Base-by-base conservation (phyloP, 2,113 vertebrate genomes). In the Pica pica region DNA sequence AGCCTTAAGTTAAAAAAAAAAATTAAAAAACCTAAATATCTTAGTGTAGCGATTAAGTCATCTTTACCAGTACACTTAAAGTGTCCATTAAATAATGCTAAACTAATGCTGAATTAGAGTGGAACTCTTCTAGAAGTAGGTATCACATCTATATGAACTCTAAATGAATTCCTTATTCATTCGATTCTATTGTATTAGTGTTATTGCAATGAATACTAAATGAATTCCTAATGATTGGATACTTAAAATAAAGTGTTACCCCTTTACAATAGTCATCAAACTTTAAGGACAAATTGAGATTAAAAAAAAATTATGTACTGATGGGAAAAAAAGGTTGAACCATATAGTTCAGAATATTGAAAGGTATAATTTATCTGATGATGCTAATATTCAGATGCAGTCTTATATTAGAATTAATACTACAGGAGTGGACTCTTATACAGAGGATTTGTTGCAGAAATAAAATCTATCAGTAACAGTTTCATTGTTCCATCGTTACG, bases 401-500 rank as follows among this genome's bases (percentile, higher is more conserved):
- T 81, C 91, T 96, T 95, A 85, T 95, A 96, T 97, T 97, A 95
- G 94, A 98, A 98, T 97, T 97, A 97, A 97, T 97, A 96, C 97
- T 96, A 94, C 85, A 97, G 96, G 94, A 98, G 96, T 97, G 93
- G 95, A 95, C 95, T 92, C 93, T 97, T 93, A 95, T 95, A 97
- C 23, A 87, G 94, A 97, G 97, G 92, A 98, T 98, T 98, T 98
- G 98, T 98, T 98, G 96, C 96, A 97, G 98, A 98, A 98, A 98
- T 98, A 98, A 98, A 98, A 98, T 96, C 97, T 98, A 98, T 98
- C 93, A 93, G 97, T 97, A 98, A 98, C 95, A 97, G 97, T 98
- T 98, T 96, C 98, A 98, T 98, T 98, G 98, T 98, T 97, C 97
- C 96, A 92, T 98, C 98, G 98, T 98, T 98, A 98, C 52, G 76